Base-by-base conservation (phyloP, 2,113 vertebrate species). In the Trichomycterus rosablanca region DNA sequence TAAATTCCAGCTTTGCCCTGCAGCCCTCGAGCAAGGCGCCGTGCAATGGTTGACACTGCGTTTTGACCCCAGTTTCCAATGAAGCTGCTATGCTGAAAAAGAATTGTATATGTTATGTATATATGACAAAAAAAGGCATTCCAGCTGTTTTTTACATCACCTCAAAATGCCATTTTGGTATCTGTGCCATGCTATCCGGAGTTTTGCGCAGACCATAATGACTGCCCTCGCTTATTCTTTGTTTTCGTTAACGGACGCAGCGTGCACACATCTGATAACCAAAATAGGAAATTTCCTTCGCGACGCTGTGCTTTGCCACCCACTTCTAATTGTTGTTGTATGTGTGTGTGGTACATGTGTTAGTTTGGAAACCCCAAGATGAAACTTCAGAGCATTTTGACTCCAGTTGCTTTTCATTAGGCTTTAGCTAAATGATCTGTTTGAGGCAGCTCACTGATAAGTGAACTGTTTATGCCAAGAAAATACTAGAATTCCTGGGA, bases 181-280 rank as follows among this genome's bases (percentile, higher is more conserved):
- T n/a, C n/a, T n/a, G n/a, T n/a, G 32, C 20, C 16, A 12, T 5
- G 28, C 28, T 34, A 16, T 16, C 12, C 24, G 23, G 5, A 26
- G 26, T 7, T 30, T 30, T 30, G 7, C 3, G 26, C 26, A 30
- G 26, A 3, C 26, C 26, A 7, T 7, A 30, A 30, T 30, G 26
- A 24, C 44, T 61, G 23, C 40, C 10, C 46, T 44, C 39, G 5
- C 34, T 49, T 2, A 4, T 20, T 39, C 26, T 19, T 66, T 60
- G 63, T 43, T 59, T 76, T 32, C 24, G 59, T 20, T 30, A 53
- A 53, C 72, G 61, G 76, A 57, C 74, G 69, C 55, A 76, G 78
- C 58, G 56, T 74, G 63, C 62, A 69, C 30, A 39, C 22, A 87
- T 84, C 84, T 77, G 84, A 87, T 85, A 79, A 79, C 54, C 50